Conservation (phyloP, 2,888 invertebrate genomes). For the Euplagia quadripunctaria region DNA sequence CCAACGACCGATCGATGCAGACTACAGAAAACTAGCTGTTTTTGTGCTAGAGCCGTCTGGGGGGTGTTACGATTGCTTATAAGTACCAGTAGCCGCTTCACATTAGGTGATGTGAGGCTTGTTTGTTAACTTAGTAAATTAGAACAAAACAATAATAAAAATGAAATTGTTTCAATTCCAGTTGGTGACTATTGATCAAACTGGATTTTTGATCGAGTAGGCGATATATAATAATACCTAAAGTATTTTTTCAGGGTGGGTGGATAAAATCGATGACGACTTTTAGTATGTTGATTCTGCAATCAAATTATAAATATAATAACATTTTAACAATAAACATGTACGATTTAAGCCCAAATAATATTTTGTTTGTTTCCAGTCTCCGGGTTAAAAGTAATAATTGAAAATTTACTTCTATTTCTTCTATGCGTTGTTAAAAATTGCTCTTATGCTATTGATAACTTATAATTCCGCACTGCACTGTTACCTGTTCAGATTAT, state of each 20-base stretch:
- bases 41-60: neutral
- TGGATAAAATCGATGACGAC: slow-evolving; percentile 34
- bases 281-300: slow-evolving; percentile 37
- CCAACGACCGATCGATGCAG: slow-evolving; percentile 2
- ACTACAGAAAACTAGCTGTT: neutral
- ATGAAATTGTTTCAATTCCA: neutral
- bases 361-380: slow-evolving; percentile 14
- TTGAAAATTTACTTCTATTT: slow-evolving; percentile 26
- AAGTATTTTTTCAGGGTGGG: slow-evolving; percentile 11
- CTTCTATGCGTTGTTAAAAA: slow-evolving; percentile 3
- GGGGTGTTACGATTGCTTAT: neutral
- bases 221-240: neutral
- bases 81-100: neutral
- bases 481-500: slow-evolving; percentile 19
- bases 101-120: neutral
- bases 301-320: slow-evolving; percentile 4
- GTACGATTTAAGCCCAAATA: slow-evolving; percentile 12
- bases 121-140: neutral
- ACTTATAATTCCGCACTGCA: slow-evolving; percentile 24
- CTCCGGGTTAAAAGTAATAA: neutral
- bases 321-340: slow-evolving; percentile 8
- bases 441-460: slow-evolving; percentile 27
- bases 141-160: neutral
- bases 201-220: neutral
- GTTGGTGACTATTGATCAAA: slow-evolving; percentile 6